A percentile compares a stretch with the other conserved stretches of the same genome.
These are phyloP conservation scores for Leptatherina wallacei DNA, from an alignment of 2,797 vertebrate genomes.

Conservation along the genomic window DNA sequence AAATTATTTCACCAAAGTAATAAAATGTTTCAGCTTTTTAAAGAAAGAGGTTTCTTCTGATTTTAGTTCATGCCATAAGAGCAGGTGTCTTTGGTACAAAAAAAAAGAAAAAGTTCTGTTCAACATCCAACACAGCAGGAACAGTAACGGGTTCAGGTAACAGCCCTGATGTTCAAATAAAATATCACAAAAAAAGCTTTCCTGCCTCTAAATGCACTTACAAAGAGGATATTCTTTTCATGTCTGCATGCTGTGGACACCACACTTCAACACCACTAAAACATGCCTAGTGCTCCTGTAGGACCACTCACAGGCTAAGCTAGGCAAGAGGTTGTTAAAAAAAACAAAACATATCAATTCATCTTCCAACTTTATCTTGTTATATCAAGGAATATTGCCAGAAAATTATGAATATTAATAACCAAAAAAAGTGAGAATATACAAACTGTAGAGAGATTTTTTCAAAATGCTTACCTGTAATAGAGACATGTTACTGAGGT, in stretches of 20 bases:
- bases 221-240: not conserved
- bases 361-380: not conserved
- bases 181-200: not conserved
- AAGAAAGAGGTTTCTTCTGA: not conserved
- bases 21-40: not conserved
- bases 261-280: not conserved
- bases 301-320: no score
- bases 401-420: not conserved
- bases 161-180: not conserved
- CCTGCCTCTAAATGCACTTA: not conserved
- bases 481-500: constrained; percentile 92
- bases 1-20: not conserved
- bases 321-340: not conserved
- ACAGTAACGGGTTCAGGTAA: not conserved
- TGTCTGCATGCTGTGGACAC: not conserved
- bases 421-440: not conserved
- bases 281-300: not conserved
- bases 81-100: not conserved
- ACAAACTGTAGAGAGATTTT: not conserved
- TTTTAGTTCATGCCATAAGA: not conserved
- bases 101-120: not conserved
- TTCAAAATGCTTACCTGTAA: constrained; percentile 88
- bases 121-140: not conserved
- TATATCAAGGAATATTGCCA: not conserved
- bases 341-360: not conserved